Conservation (phyloP, 2,797 vertebrate species). For the Labeo calbasu region DNA sequence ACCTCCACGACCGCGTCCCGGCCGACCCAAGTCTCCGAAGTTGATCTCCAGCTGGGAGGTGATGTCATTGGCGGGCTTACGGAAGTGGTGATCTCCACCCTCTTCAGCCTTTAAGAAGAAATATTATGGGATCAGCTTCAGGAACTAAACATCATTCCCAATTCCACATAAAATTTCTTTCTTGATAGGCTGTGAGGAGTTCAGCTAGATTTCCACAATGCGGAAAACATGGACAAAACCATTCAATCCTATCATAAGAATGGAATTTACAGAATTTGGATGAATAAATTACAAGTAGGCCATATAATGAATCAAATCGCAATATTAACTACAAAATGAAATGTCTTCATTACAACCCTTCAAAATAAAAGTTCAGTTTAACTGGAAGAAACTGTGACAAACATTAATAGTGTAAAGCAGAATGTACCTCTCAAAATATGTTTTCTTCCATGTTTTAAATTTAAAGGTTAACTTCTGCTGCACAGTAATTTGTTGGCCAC, state of each 20-base stretch:
- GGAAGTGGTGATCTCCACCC: conserved; percentile 94
- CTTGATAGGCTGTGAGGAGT: neutral
- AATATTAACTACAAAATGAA: neutral
- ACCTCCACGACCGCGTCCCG: conserved; percentile 92
- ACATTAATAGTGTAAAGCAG: neutral
- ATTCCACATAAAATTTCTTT: neutral
- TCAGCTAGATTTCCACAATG: neutral
- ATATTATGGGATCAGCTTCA: neutral
- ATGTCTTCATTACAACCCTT: neutral
- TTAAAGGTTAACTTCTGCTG: neutral
- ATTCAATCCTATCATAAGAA: neutral
- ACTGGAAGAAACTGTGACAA: neutral
- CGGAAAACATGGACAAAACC: neutral
- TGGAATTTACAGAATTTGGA: neutral
- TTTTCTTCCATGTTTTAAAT: neutral
- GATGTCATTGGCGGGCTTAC: conserved; percentile 98
- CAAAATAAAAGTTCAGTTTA: neutral
- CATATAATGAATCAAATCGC: neutral
- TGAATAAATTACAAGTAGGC: neutral
- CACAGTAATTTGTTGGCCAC: neutral
- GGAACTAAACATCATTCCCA: neutral
- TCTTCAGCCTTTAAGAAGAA: conserved; percentile 79
- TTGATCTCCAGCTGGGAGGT: conserved; percentile 99
- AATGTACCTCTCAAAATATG: neutral
- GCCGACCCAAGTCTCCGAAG: conserved; percentile 96